Evolutionary conservation across 2,113 vertebrate species (phyloP).

Genomic region (Agapornis roseicollis): DNA sequence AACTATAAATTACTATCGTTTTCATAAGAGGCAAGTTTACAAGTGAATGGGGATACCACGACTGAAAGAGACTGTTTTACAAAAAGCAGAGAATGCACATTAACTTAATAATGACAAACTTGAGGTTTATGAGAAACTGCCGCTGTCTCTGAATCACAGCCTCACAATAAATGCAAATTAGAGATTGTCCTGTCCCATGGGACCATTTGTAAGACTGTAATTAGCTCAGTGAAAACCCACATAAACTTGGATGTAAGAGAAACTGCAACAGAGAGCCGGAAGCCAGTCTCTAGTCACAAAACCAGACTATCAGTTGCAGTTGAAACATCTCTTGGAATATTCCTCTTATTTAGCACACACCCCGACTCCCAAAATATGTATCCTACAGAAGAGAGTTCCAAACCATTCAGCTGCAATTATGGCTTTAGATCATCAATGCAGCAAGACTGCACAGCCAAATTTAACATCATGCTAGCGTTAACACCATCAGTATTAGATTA

Average conservation of each 20-base stretch:
- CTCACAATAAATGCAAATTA: constrained; percentile 34
- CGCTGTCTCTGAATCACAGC: constrained; percentile 49
- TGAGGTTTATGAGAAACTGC: constrained; percentile 12
- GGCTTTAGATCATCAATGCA: neutral
- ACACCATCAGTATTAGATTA: neutral
- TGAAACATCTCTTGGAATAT: neutral
- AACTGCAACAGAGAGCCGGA: neutral
- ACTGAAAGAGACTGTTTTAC: constrained; percentile 26
- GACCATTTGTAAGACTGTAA: neutral
- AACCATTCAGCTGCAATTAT: neutral
- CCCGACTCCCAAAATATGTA: neutral
- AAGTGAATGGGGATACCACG: neutral
- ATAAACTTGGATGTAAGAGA: constrained; percentile 13
- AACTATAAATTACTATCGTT: constrained; percentile 5
- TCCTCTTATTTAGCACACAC: neutral
- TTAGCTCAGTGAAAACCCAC: constrained; percentile 28
- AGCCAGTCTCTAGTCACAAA: neutral
- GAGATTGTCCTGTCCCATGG: neutral
- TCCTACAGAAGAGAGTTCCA: neutral
- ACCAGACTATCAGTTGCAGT: neutral
- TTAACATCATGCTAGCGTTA: neutral
- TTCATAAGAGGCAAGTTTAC: neutral
- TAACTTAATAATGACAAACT: constrained; percentile 30
- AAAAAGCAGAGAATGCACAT: neutral
- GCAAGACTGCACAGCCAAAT: neutral